Evolutionary conservation across 1,140 invertebrate genomes (phyloP).

Genomic region (Atta texana): DNA sequence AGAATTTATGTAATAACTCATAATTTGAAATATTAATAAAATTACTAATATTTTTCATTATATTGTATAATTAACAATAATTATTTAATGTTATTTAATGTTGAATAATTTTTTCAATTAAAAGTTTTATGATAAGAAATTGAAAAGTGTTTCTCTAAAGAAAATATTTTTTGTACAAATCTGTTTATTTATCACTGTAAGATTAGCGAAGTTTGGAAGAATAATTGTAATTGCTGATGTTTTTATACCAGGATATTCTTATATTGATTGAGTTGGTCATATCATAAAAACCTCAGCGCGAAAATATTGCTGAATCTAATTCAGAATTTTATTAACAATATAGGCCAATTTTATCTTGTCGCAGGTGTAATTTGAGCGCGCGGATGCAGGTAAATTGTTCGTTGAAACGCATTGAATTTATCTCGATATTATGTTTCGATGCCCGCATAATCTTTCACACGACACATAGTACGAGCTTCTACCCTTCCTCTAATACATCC

Average conservation of each 20-base stretch:
- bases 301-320: not conserved
- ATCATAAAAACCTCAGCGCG: not conserved
- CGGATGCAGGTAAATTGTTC: conserved; percentile 82
- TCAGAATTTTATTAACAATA: not conserved
- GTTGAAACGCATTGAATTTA: conserved; percentile 70
- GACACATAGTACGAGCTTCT: not conserved
- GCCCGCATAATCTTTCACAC: conserved; percentile 75
- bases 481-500: conserved; percentile 11
- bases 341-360: conserved; percentile 49
- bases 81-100: not conserved
- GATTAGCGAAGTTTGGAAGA: not conserved
- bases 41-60: not conserved
- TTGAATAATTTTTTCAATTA: not conserved
- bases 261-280: not conserved
- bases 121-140: not conserved
- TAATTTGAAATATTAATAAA: too few species aligned
- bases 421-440: conserved; percentile 78
- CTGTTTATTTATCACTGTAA: not conserved
- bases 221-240: not conserved
- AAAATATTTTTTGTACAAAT: not conserved
- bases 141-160: not conserved
- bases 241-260: not conserved
- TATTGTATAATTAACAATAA: not conserved
- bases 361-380: conserved; percentile 71
- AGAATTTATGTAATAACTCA: not conserved